Evolutionary conservation across 2,888 invertebrate genomes (phyloP).

Genomic region (Epicampocera succincta): DNA sequence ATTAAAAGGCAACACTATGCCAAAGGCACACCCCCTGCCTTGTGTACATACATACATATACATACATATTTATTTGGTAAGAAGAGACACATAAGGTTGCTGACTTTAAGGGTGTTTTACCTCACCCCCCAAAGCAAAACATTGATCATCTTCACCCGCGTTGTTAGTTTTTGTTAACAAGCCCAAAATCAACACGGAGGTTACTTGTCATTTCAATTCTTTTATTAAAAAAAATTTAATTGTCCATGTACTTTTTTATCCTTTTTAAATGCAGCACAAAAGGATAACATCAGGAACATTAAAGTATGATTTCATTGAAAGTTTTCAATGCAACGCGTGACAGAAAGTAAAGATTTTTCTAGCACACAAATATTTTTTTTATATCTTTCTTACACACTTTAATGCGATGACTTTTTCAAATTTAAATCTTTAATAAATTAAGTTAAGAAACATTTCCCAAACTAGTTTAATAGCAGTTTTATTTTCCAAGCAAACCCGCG

Average conservation of each 20-base stretch:
- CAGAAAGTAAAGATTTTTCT: too few relatives aligned
- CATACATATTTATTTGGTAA: not conserved
- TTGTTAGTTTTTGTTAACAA: conserved; percentile 30
- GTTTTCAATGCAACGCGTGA: too few relatives aligned
- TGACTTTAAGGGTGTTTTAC: conserved; percentile 48
- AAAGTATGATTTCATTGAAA: conserved; percentile 12
- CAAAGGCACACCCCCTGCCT: conserved; percentile 52
- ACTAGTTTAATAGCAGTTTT: too few relatives aligned
- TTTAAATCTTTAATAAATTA: too few relatives aligned
- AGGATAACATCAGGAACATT: conserved; percentile 4
- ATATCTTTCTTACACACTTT: too few relatives aligned
- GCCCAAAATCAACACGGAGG: conserved; percentile 36
- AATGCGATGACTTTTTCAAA: too few relatives aligned
- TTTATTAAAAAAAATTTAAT: conserved; percentile 55
- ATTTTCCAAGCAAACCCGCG: too few relatives aligned
- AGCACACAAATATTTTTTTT: too few relatives aligned
- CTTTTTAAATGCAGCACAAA: conserved; percentile 18
- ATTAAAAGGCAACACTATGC: conserved; percentile 65
- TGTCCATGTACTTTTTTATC: conserved; percentile 21
- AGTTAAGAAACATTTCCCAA: too few relatives aligned
- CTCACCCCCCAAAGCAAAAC: conserved; percentile 67
- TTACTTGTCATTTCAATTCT: conserved; percentile 62
- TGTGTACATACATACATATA: too few relatives aligned
- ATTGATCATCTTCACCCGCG: conserved; percentile 55
- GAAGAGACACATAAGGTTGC: not conserved